A percentile compares a stretch with the other conserved stretches of the same genome.
phyloP scores from a whole-genome alignment of 1,140 invertebrate genomes.

The Eubasilissa regina region DNA sequence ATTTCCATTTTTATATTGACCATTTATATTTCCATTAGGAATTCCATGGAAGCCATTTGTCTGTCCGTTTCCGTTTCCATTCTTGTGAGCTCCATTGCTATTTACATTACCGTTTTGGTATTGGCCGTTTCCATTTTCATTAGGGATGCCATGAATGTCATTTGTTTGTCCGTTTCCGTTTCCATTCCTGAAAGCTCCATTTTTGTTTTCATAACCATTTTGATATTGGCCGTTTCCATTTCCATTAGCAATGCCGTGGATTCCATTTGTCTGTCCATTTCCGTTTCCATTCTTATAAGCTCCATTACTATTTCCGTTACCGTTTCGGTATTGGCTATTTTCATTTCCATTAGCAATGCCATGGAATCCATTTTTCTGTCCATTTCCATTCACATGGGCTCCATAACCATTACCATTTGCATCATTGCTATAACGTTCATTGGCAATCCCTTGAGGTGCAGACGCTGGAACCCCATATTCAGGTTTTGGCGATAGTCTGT shows the following conservation, averaged over 20 bases:
- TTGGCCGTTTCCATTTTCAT: conserved; percentile 11
- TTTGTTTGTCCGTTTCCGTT: neutral
- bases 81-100: conserved; percentile 23
- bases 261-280: neutral
- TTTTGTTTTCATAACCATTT: conserved; percentile 4
- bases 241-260: conserved; percentile 14
- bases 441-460: neutral
- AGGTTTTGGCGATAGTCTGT: neutral
- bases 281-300: conserved; percentile 5
- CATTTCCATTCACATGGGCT: conserved; percentile 17
- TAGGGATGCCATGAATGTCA: too few species aligned
- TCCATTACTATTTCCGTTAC: conserved; percentile 15
- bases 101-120: conserved; percentile 2
- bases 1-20: conserved; percentile 36
- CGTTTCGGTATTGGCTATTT: conserved; percentile 42
- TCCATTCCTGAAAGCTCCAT: conserved; percentile 3
- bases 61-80: too few species aligned
- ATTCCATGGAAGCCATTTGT: too few species aligned
- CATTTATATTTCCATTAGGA: neutral
- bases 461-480: conserved; percentile 39
- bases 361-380: neutral
- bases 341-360: conserved; percentile 5
- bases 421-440: neutral
- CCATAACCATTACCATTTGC: conserved; percentile 38
- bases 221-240: conserved; percentile 6